Conservation (phyloP, 1,140 invertebrate genomes). For the Hirudo medicinalis region DNA sequence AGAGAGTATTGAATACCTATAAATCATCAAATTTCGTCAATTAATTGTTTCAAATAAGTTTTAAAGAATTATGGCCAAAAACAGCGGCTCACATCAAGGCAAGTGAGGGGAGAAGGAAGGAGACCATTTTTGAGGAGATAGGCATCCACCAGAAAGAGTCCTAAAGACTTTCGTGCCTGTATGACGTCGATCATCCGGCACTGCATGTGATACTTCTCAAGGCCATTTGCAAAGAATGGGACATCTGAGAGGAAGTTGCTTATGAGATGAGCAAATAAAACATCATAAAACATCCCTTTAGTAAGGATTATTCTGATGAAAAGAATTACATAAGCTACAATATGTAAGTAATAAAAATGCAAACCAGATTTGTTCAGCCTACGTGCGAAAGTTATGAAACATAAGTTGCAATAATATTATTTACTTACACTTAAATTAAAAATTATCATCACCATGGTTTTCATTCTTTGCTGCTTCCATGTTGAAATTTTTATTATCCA, state of each 20-base stretch:
- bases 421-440: neutral
- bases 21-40: conserved; percentile 15
- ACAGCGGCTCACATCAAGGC: conserved; percentile 47
- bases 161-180: conserved; percentile 48
- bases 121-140: conserved; percentile 56
- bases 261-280: neutral
- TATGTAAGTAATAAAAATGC: neutral
- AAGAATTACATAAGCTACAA: too few relatives aligned
- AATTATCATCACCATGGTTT: conserved; percentile 28
- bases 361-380: neutral
- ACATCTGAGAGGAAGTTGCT: conserved; percentile 31
- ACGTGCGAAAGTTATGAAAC: neutral
- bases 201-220: conserved; percentile 38
- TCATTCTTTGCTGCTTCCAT: conserved; percentile 42
- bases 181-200: conserved; percentile 46
- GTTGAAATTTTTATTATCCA: conserved; percentile 54
- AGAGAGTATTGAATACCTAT: conserved; percentile 37
- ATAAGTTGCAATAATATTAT: neutral
- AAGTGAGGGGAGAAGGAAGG: conserved; percentile 52
- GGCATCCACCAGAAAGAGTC: conserved; percentile 56
- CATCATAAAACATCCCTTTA: too few relatives aligned
- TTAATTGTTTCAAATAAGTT: neutral
- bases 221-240: conserved; percentile 35
- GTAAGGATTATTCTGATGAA: neutral
- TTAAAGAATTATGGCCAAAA: neutral